Conservation (phyloP, 2,797 vertebrate genomes). For the Pterois miles region DNA sequence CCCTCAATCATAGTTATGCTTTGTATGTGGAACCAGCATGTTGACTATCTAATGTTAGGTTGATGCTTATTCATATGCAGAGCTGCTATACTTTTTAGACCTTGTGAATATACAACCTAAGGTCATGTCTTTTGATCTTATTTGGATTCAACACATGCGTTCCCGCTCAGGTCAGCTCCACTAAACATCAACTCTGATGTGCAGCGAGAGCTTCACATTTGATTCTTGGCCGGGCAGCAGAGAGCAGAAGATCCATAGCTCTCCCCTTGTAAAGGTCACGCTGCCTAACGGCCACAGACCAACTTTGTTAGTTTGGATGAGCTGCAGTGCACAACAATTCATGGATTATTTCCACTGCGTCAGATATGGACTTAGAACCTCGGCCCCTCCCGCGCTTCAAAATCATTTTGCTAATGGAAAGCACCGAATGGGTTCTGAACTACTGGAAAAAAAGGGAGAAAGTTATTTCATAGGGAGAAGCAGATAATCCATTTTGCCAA, state of each 20-base stretch:
- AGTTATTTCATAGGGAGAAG: conserved; percentile 71
- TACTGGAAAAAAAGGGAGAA: conserved; percentile 52
- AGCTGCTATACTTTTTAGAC: neutral
- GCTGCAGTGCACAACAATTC: conserved; percentile 52
- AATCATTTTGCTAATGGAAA: conserved; percentile 79
- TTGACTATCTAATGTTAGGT: neutral
- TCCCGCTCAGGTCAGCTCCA: conserved; percentile 41
- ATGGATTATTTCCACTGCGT: conserved; percentile 62
- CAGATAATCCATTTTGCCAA: conserved; percentile 82
- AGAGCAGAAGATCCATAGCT: conserved; percentile 58
- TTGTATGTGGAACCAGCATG: no score
- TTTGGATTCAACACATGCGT: conserved; percentile 56
- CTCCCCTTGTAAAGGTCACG: conserved; percentile 64
- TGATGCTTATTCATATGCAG: neutral
- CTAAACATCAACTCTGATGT: conserved; percentile 51
- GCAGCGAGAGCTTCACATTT: conserved; percentile 41
- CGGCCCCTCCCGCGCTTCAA: conserved; percentile 44
- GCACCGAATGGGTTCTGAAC: conserved; percentile 64
- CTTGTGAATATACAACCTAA: conserved; percentile 16
- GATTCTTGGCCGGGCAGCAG: conserved; percentile 36
- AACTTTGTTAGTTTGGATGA: conserved; percentile 55
- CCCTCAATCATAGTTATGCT: neutral
- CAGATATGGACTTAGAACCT: conserved; percentile 48
- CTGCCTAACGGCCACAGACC: conserved; percentile 36
- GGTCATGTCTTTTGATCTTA: conserved; percentile 33